Conservation (phyloP, 1,140 invertebrate species). For the Rhagoletis pomonella region DNA sequence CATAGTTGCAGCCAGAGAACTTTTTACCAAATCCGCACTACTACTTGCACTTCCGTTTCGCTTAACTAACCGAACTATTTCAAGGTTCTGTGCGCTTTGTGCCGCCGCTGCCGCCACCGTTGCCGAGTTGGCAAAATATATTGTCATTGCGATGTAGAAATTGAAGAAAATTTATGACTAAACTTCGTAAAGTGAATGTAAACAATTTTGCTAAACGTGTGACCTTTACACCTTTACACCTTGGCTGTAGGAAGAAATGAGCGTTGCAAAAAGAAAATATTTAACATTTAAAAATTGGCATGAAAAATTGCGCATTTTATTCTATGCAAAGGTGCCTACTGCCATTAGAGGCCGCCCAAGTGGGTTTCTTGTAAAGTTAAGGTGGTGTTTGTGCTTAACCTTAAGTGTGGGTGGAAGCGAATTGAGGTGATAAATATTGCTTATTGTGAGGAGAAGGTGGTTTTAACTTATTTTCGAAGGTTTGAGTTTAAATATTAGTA, state of each 20-base stretch:
- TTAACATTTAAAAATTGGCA: neutral
- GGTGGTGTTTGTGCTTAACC: too few species aligned
- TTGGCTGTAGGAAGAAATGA: neutral
- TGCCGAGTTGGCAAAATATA: slow-evolving; percentile 31
- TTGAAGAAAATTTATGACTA: slow-evolving; percentile 24
- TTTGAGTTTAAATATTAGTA: too few species aligned
- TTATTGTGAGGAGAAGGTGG: too few species aligned
- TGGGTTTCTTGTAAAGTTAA: too few species aligned
- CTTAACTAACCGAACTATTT: slow-evolving; percentile 19
- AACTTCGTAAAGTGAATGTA: slow-evolving; percentile 43
- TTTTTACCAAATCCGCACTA: neutral
- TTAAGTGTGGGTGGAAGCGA: too few species aligned
- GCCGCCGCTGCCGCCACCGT: neutral
- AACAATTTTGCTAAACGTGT: slow-evolving; percentile 31
- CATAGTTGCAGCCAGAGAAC: neutral
- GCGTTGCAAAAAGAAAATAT: neutral
- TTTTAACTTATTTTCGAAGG: too few species aligned
- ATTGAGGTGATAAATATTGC: too few species aligned
- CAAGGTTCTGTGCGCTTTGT: slow-evolving; percentile 9
- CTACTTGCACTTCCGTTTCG: slow-evolving; percentile 8
- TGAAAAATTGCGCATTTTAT: neutral
- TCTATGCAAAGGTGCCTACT: too few species aligned
- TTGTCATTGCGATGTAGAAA: slow-evolving; percentile 22
- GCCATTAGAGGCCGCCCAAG: too few species aligned
- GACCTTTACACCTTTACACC: slow-evolving; percentile 20